A percentile compares a stretch with the other conserved stretches of the same genome.
phyloP scores from a whole-genome alignment of 1,140 invertebrate species.

The Solen grandis region DNA sequence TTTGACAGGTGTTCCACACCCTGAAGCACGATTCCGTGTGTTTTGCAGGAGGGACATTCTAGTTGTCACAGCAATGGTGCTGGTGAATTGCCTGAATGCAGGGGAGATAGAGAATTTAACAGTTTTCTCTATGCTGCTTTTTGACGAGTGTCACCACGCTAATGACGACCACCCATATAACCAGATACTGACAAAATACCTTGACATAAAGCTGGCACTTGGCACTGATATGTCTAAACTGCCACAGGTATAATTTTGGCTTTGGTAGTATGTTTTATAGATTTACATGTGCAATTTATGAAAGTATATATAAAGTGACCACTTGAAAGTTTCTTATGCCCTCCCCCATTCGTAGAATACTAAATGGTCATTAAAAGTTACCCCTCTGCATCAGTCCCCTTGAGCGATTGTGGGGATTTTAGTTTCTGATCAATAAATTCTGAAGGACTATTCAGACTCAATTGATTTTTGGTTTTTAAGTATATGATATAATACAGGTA shows the following conservation, averaged over 20 bases:
- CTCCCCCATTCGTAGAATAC: no score
- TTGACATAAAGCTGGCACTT: constrained; percentile 64
- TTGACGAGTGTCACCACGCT: constrained; percentile 81
- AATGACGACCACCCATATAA: constrained; percentile 77
- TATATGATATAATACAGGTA: no score
- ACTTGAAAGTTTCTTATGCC: no score
- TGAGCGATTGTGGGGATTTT: no score
- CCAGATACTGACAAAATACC: constrained; percentile 74
- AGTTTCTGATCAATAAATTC: no score
- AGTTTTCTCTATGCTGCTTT: constrained; percentile 73
- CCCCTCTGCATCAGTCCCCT: no score
- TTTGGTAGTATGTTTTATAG: no score
- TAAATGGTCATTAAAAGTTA: no score
- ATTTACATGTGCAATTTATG: no score
- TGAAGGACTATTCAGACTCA: no score
- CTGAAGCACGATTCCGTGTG: neutral
- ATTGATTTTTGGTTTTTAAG: no score
- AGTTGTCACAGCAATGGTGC: constrained; percentile 78
- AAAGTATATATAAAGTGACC: no score
- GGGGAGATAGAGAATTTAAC: constrained; percentile 60
- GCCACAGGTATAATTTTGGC: constrained; percentile 52
- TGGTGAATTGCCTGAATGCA: constrained; percentile 72
- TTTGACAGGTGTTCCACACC: neutral
- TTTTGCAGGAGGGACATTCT: constrained; percentile 67
- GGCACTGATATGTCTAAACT: neutral